These are phyloP conservation scores for Acropora tenuis DNA, from an alignment of 64 coral and sea anemone species.

Conservation along the genomic window DNA sequence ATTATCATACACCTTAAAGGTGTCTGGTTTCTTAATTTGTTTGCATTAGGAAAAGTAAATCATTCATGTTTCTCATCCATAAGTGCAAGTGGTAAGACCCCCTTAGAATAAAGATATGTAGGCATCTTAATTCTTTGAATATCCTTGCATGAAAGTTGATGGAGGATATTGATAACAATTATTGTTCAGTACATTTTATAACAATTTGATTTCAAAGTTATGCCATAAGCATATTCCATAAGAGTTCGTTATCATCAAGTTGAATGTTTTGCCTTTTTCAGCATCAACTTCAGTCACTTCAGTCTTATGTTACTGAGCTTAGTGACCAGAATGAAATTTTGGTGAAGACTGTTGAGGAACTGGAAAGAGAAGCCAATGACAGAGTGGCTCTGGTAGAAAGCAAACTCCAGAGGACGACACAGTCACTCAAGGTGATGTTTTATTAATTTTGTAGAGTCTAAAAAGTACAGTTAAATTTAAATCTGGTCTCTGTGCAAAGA, in stretches of 20 bases:
- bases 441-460: not conserved
- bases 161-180: not conserved
- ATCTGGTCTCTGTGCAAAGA: not conserved
- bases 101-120: too few species aligned
- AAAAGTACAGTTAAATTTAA: not conserved
- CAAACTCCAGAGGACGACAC: slow-evolving; percentile 80
- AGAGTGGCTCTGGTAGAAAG: slow-evolving; percentile 87
- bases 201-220: too few species aligned
- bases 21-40: too few species aligned
- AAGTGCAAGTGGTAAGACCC: too few species aligned
- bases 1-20: too few species aligned
- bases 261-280: slow-evolving; percentile 9
- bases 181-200: not conserved
- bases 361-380: slow-evolving; percentile 94
- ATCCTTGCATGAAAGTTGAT: too few species aligned
- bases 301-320: slow-evolving; percentile 90
- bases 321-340: slow-evolving; percentile 98
- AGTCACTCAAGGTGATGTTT: slow-evolving; percentile 69
- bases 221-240: too few species aligned
- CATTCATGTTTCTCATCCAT: too few species aligned
- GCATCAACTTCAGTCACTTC: slow-evolving; percentile 93
- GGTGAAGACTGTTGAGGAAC: slow-evolving; percentile 93
- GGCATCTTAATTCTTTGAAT: too few species aligned
- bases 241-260: not conserved
- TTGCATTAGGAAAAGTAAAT: too few species aligned